Base-by-base conservation (phyloP, 2,113 vertebrate species). In the Aspiorhynchus laticeps region DNA sequence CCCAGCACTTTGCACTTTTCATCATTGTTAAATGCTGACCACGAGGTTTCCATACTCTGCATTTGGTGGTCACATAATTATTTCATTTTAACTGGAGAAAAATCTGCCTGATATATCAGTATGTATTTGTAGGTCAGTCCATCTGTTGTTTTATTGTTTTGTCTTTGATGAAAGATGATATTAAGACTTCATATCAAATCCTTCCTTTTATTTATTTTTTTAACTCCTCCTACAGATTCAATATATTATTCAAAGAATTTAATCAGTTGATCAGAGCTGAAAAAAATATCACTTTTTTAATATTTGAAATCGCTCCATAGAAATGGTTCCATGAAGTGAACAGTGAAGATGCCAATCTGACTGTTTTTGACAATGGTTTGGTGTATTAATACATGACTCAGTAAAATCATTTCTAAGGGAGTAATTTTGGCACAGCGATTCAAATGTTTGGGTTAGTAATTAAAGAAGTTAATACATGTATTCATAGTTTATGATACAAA, bases 1-100 rank as follows among this genome's bases (percentile, higher is more conserved):
- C 14, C 28, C 28, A 53, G 67, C 59, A 51, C 65, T 67, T 83
- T 67, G 26, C 81, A n/a, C 8, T 67, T 82, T 82, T 82, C n/a
- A 67, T 82, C 15, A 2, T 82, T 63, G 36, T 67, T 65, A 48
- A 82, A 67, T 80, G 24, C 78, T 61, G 78, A 63, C 56, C 15
- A 21, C 21, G 26, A 28, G 26, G n/a, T 46, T 82, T 82, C 26
- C 24, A 14, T n/a, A 41, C 7, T 31, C n/a, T 80, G 53, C 24
- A 41, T 12, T 63, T 26, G 33, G 14, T 7, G 1, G 36, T 61
- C 33, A 26, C 78, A 17, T 41, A 12, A 36, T 43, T 74, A 74
- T n/a, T 41, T 21, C 19, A 59, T 80, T 61, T 80, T 9, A 43
- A 74, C 19, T 51, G 6, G n/a, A 63, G n/a, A 43, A 12, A 80